Evolutionary conservation across 1,140 invertebrate species (phyloP).

Genomic region (Lordiphosa mommai): DNA sequence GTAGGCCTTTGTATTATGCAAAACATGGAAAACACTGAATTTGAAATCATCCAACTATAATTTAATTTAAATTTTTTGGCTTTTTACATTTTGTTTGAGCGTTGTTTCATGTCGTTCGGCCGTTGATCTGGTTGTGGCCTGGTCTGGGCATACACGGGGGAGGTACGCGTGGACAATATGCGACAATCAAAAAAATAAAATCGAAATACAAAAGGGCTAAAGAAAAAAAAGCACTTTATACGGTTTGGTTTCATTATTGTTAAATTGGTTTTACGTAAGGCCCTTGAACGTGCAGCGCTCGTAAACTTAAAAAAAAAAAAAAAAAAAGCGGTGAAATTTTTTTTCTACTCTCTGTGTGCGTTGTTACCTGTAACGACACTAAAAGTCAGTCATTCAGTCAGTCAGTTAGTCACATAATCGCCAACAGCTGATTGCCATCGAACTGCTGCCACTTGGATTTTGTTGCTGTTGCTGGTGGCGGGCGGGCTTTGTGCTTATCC

Average conservation of each 20-base stretch:
- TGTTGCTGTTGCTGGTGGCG: not conserved
- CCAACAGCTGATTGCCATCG: constrained; percentile 26
- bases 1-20: constrained; percentile 77
- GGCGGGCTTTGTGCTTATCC: not conserved
- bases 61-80: constrained; percentile 43
- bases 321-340: constrained; percentile 52
- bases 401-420: constrained; percentile 56
- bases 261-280: constrained; percentile 56
- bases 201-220: constrained; percentile 57
- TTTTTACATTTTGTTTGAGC: too few species aligned
- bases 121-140: constrained; percentile 49
- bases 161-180: constrained; percentile 48
- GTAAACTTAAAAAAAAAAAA: constrained; percentile 45
- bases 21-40: constrained; percentile 78
- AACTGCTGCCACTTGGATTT: constrained; percentile 1
- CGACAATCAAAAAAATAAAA: constrained; percentile 51
- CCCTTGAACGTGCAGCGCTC: constrained; percentile 72
- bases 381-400: constrained; percentile 29
- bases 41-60: constrained; percentile 59
- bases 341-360: constrained; percentile 36
- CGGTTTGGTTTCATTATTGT: constrained; percentile 34
- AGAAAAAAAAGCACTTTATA: constrained; percentile 43
- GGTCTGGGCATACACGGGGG: not conserved
- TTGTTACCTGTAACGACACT: constrained; percentile 48
- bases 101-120: constrained; percentile 24